Base-by-base conservation (phyloP, 1,140 invertebrate genomes). In the Drosophila baimaii region DNA sequence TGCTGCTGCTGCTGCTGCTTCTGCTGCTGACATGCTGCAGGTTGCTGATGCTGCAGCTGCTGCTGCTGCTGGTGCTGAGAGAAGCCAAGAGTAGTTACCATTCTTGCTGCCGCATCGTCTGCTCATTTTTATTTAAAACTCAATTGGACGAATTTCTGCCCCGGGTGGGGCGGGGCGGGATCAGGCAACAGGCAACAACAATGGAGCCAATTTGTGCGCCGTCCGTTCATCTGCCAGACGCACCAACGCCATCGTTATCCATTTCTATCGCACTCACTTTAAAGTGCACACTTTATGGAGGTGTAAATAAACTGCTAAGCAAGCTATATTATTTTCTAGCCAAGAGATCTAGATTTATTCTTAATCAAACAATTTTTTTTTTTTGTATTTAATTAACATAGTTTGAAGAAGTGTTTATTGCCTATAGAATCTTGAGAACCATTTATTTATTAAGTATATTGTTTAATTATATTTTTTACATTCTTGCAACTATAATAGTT, bases 101-200 rank as follows among this genome's bases (percentile, higher is more conserved):
- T 62, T 63, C 61, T 62, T 69, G 59, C 21, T 62, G 37, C 62
- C 37, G 29, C 62, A 55, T 59, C 56, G 54, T 61, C 66, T 73
- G 65, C 65, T 71, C 55, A 79, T 65, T 75, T 75, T 86, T 86
- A 81, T 75, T 81, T 81, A 75, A 71, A 81, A 78, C 58, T 70
- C 51, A 52, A 76, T 65, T 64, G 56, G 56, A 69, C 49, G 46
- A 83, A 83, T 76, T 41, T 62, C 63, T n/a, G 77, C 33, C 64
- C 44, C 25, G 49, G 33, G 59, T 70, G 65, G 52, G 43, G 31
- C n/a, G n/a, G n/a, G n/a, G n/a, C n/a, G n/a, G n/a, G 66, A 70
- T 57, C 51, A 71, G 23, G 21, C 33, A 69, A 65, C 47, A 61
- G 33, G 47, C 27, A 46, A 54, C 29, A 52, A 81, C 63, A 77